A percentile compares a stretch with the other conserved stretches of the same genome.
Evolutionary conservation across 2,113 vertebrate species (phyloP).

Genomic region (Tonatia bakeri): DNA sequence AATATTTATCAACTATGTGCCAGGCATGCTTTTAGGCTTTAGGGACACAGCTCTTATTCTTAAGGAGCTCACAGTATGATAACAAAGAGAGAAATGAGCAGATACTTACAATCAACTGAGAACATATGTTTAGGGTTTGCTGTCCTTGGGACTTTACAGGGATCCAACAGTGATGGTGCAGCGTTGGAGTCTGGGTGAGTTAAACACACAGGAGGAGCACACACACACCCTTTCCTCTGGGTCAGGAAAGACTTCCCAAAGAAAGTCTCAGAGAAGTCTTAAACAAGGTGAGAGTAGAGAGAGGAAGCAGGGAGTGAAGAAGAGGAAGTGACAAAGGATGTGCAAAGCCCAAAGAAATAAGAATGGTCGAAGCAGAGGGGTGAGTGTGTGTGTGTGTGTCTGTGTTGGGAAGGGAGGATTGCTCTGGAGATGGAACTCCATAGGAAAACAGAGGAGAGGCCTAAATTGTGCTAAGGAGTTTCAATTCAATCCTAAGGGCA

Average conservation of each 20-base stretch:
- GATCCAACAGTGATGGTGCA: not conserved
- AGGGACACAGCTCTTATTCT: not conserved
- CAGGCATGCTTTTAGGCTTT: not conserved
- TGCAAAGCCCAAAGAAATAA: not conserved
- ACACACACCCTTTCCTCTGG: not conserved
- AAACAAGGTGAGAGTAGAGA: not conserved
- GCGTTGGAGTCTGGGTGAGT: not conserved
- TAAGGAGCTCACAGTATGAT: not conserved
- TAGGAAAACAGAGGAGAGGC: not conserved
- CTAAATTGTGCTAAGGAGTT: not conserved
- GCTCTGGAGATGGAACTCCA: not conserved
- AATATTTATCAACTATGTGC: not conserved
- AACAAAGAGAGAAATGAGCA: not conserved
- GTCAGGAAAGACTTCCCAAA: not conserved
- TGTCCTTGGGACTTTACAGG: not conserved
- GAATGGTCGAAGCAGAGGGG: not conserved
- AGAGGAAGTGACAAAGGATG: not conserved
- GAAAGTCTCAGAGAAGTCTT: not conserved
- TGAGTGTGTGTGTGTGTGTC: accelerated
- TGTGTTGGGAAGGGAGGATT: not conserved
- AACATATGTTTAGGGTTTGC: not conserved
- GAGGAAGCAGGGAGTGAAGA: not conserved
- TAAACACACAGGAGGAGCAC: not conserved
- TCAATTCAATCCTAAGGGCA: not conserved
- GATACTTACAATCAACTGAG: not conserved